Evolutionary conservation across 2,113 vertebrate species (phyloP), one percentile per base, ranked within the genome.

Genomic region (Psettodes erumei): DNA sequence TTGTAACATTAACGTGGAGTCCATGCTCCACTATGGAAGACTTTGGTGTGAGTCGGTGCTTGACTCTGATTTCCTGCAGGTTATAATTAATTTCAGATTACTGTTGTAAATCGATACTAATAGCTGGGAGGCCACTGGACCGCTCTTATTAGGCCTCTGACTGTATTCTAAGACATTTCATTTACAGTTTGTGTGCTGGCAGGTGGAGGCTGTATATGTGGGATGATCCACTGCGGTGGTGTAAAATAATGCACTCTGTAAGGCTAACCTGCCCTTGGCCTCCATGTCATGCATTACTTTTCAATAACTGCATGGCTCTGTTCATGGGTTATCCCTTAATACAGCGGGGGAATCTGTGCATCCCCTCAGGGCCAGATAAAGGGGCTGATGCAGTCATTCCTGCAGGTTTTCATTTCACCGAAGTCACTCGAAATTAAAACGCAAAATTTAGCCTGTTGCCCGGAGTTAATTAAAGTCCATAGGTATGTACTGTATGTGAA

Each of bases 31-130:
- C 33, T 11, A 6, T 23, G 33, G 32, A 15, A 32, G n/a, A 45
- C 40, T 21, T 40, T 32, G 13, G 16, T n/a, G n/a, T n/a, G n/a
- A n/a, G n/a, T n/a, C n/a, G n/a, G n/a, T n/a, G n/a, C n/a, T n/a
- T n/a, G n/a, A n/a, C 56, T 73, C 38, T 56, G 61, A 75, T 66
- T 48, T 38, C 16, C 16, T 23, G 30, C 38, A 62, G 40, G 30
- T n/a, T 13, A 13, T 63, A 25, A 56, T 56, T 62, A 63, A 37
- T 62, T 77, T 62, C 47, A 70, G 58, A 48, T 48, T 38, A 47
- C 21, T 38, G 47, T 21, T 64, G 51, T 70, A 55, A 70, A 62
- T 38, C 2, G 62, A 69, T 37, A 72, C 61, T 66, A 19, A 10
- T 45, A 4, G 30, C 21, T 71, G 59, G 50, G 58, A 28, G 43